These are phyloP conservation scores for Agriopis marginaria DNA, from an alignment of 2,888 invertebrate species.

Conservation along the genomic window DNA sequence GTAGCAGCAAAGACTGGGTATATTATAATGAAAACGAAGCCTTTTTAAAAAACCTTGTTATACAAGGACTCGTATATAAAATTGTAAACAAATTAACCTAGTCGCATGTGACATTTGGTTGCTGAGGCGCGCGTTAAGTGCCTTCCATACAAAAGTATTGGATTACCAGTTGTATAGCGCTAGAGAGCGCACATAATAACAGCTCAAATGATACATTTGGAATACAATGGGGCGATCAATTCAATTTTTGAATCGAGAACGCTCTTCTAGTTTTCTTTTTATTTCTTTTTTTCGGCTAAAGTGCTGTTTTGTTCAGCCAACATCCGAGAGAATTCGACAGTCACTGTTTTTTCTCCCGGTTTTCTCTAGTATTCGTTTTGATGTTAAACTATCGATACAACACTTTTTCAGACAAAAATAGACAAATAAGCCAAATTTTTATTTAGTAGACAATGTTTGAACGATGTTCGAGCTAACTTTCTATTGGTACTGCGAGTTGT, in stretches of 20 bases:
- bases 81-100: constrained; percentile 69
- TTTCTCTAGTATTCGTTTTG: constrained; percentile 72
- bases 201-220: constrained; percentile 87
- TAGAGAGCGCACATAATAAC: constrained; percentile 85
- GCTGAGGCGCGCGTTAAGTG: constrained; percentile 76
- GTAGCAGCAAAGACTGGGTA: background rate
- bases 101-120: constrained; percentile 71
- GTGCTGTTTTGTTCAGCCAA: constrained; percentile 86
- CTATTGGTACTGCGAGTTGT: too few species aligned
- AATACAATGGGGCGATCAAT: constrained; percentile 87
- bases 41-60: constrained; percentile 43
- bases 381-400: constrained; percentile 68
- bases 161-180: constrained; percentile 83
- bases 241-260: constrained; percentile 87
- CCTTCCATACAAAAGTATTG: constrained; percentile 86
- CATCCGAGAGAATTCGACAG: constrained; percentile 84
- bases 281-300: constrained; percentile 76
- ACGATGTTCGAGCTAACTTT: too few species aligned
- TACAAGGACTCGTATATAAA: constrained; percentile 53
- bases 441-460: too few species aligned
- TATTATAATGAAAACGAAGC: constrained; percentile 12
- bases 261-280: constrained; percentile 82
- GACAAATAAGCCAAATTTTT: too few species aligned
- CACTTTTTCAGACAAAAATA: constrained; percentile 20
- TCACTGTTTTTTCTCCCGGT: constrained; percentile 82